A percentile compares a stretch with the other conserved stretches of the same genome.
Conservation (phyloP, 2,888 invertebrate genomes). For the Pandemis cinnamomeana region DNA sequence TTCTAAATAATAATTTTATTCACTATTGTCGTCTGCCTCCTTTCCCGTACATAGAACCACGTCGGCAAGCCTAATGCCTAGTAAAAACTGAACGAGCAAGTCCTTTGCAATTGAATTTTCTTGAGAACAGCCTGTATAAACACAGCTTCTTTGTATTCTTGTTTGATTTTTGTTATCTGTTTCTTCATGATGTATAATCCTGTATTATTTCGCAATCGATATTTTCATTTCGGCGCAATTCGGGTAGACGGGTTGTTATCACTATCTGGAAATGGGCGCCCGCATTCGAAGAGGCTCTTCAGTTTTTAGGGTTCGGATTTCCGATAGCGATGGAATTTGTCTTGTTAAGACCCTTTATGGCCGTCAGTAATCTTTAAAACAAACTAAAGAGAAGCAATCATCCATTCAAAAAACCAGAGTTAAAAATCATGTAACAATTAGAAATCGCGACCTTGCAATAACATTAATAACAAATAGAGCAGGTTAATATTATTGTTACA, state of each 20-base stretch:
- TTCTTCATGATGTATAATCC: not conserved
- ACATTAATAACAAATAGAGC: not conserved
- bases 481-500: not conserved
- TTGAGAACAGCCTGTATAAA: slow-evolving; percentile 6
- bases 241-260: slow-evolving; percentile 18
- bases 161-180: slow-evolving; percentile 1
- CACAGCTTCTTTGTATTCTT: slow-evolving; percentile 11
- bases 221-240: slow-evolving; percentile 10
- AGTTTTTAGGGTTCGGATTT: slow-evolving; percentile 26
- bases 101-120: slow-evolving; percentile 34
- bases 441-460: not conserved
- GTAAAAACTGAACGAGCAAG: slow-evolving; percentile 29
- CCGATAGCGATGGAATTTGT: slow-evolving; percentile 25
- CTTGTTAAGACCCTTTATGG: slow-evolving; percentile 9
- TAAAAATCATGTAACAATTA: not conserved
- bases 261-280: slow-evolving; percentile 22
- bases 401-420: not conserved
- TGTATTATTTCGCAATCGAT: not conserved
- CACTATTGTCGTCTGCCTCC: not conserved
- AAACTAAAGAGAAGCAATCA: not conserved
- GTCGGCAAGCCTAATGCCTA: not conserved
- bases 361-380: slow-evolving; percentile 12
- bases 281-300: slow-evolving; percentile 15
- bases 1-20: not conserved
- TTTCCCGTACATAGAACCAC: not conserved